Evolutionary conservation across 2,888 invertebrate species (phyloP), one percentile per base, ranked within the genome.

Genomic region (Diaprepes abbreviatus): DNA sequence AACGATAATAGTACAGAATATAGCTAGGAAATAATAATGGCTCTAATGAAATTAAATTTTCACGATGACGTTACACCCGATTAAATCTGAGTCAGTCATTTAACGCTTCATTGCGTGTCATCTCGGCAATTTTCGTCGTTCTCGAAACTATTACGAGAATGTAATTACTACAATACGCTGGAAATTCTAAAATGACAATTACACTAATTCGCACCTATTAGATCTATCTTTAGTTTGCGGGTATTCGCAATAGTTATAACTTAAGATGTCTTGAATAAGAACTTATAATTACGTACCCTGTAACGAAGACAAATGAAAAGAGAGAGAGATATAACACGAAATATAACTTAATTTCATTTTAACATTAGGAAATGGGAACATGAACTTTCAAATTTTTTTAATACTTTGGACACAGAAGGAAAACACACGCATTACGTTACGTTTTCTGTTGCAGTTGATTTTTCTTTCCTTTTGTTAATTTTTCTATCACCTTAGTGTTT

Each of bases 121-220:
- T 80, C 81, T 76, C 75, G 50, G 57, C 50, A 70, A 66, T 62
- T 66, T 66, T 50, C 62, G 36, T 19, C 58, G 57, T 43, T 64
- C 38, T 54, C 43, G 75, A 81, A 82, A 82, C 82, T 82, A 81
- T 82, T 82, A 81, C 80, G 72, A 80, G 81, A 83, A 83, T 82
- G 82, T 82, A 83, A 83, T 83, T 83, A 82, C 80, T 73, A 79
- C 82, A 82, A 82, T 83, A 83, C 80, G 81, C 80, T 80, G 73
- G 80, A 79, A 83, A 82, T 83, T 83, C 81, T 78, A 79, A 82
- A 82, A 82, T 80, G 81, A 81, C 82, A 82, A 83, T 83, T 83
- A 82, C 79, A 79, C 82, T 83, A 83, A 83, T 83, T 82, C 81
- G 81, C 82, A 83, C 82, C 82, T 82, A 83, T 83, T 83, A 82